Evolutionary conservation across 2,888 invertebrate genomes (phyloP).

Genomic region (Yponomeuta sedellus): DNA sequence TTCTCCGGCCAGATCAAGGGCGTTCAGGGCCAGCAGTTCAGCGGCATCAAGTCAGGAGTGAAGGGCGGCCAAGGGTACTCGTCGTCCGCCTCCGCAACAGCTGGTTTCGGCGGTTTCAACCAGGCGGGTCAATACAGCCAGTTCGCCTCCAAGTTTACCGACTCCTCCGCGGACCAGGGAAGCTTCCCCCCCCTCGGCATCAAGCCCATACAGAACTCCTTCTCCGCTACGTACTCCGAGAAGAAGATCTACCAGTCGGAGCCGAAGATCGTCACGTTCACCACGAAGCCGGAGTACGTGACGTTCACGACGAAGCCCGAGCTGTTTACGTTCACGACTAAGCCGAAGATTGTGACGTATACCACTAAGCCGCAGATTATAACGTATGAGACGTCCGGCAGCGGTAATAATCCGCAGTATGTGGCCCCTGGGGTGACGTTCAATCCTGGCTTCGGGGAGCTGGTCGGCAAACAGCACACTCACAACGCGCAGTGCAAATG

Average conservation of each 20-base stretch:
- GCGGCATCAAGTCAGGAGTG: slow-evolving; percentile 25
- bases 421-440: slow-evolving; percentile 50
- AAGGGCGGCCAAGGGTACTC: slow-evolving; percentile 24
- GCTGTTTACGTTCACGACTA: slow-evolving; percentile 45
- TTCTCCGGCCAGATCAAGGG: slow-evolving; percentile 30
- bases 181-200: slow-evolving; percentile 19
- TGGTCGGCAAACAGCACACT: slow-evolving; percentile 43
- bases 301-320: slow-evolving; percentile 53
- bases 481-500: slow-evolving; percentile 63
- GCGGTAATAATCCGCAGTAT: slow-evolving; percentile 57
- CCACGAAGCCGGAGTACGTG: slow-evolving; percentile 49
- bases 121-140: slow-evolving; percentile 26
- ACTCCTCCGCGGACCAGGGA: slow-evolving; percentile 23
- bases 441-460: slow-evolving; percentile 50
- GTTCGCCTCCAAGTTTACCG: slow-evolving; percentile 30
- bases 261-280: slow-evolving; percentile 49
- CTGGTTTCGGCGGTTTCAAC: slow-evolving; percentile 28
- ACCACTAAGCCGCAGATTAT: slow-evolving; percentile 48
- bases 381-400: slow-evolving; percentile 60
- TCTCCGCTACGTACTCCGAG: slow-evolving; percentile 51
- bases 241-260: slow-evolving; percentile 59
- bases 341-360: slow-evolving; percentile 37
- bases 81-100: slow-evolving; percentile 24
- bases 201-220: slow-evolving; percentile 50
- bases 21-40: slow-evolving; percentile 10